These are phyloP conservation scores for Lytechinus variegatus DNA, from an alignment of 35 echinoderm and acorn worm genomes.

Conservation along the genomic window DNA sequence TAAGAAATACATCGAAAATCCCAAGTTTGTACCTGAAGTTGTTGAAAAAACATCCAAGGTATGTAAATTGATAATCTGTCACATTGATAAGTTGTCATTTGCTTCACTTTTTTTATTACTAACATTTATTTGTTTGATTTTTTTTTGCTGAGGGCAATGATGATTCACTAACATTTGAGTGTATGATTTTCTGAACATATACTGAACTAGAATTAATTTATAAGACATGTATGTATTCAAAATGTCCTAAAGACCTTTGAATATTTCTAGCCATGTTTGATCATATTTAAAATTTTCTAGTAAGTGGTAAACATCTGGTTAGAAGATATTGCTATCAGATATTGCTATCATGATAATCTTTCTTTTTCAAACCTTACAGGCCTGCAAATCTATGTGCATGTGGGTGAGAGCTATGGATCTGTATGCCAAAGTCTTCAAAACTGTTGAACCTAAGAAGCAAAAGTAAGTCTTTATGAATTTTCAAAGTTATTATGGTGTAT, in stretches of 20 bases:
- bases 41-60: conserved; percentile 99
- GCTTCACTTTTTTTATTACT: too few relatives aligned
- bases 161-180: neutral
- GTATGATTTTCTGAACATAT: neutral
- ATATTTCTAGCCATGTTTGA: neutral
- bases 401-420: conserved; percentile 99
- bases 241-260: neutral
- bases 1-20: conserved; percentile 99
- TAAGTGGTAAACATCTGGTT: neutral
- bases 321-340: neutral
- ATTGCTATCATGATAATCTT: neutral
- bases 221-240: neutral
- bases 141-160: too few relatives aligned
- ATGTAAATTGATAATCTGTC: neutral
- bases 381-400: conserved; percentile 99
- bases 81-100: neutral
- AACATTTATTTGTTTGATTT: too few relatives aligned
- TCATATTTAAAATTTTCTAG: neutral
- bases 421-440: conserved; percentile 94
- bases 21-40: conserved; percentile 87
- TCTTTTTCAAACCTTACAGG: conserved; percentile 43
- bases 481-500: too few relatives aligned
- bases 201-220: neutral
- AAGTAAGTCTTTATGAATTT: conserved; percentile 62
- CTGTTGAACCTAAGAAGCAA: conserved; percentile 94